Evolutionary conservation across 2,797 vertebrate genomes (phyloP), one percentile per base, ranked within the genome.

Genomic region (Agapornis canus): DNA sequence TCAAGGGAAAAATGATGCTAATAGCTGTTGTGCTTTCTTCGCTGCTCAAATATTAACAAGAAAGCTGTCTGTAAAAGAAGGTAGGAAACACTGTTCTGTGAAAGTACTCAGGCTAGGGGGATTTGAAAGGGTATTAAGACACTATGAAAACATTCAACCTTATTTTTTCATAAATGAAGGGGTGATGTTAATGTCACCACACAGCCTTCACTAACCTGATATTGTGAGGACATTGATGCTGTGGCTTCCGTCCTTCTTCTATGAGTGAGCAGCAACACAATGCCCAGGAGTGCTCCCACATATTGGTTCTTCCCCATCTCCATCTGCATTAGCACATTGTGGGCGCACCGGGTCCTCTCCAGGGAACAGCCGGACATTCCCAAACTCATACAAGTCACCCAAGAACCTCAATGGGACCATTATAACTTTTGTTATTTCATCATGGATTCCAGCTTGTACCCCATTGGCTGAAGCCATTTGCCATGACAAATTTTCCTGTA

Each of bases 31-130:
- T 49, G 42, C 87, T 93, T 82, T 90, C 87, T 84, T 75, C 80
- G 32, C 82, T 92, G 77, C 56, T 92, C 91, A 91, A 93, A 89
- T 88, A 93, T 51, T 82, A 90, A 85, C 89, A 40, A 87, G n/a
- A 86, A 79, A 75, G 47, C 18, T 54, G 91, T 89, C n/a, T 11
- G 2, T 82, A 63, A 54, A 51, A 43, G 49, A 89, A 92, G 59
- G 79, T 17, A 78, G 59, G 57, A 94, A 92, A 65, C 64, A 11
- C 35, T 76, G 23, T 60, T 61, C 57, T 76, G 78, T 60, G 69
- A 61, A 88, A 42, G 57, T 71, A 19, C 72, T 59, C 4, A 3
- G 35, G 26, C 43, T 78, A 16, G 61, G 54, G 57, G 32, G 56
- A 60, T 51, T 26, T 47, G 40, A 65, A 59, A 54, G 35, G 59